Conservation (phyloP, 2,113 vertebrate species). For the Phalacrocorax brasilianus region DNA sequence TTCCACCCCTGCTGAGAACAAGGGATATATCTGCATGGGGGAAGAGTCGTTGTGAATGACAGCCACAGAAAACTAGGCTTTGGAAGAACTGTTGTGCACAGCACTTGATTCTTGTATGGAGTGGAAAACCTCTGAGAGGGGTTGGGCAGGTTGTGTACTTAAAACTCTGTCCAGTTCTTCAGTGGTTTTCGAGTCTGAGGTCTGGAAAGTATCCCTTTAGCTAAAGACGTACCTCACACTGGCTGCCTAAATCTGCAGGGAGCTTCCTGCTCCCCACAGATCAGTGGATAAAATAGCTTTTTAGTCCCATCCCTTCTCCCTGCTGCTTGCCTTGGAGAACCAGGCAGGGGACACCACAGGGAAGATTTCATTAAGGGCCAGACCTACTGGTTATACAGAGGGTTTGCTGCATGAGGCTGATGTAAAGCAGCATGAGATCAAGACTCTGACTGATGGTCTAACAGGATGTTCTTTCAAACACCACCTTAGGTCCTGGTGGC, state of each 20-base stretch:
- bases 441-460: not conserved
- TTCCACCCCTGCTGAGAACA: not conserved
- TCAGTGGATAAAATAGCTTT: not conserved
- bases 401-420: not conserved
- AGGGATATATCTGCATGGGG: not conserved
- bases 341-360: not conserved
- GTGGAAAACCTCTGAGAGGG: not conserved
- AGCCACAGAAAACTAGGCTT: not conserved
- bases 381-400: not conserved
- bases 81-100: not conserved
- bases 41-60: not conserved
- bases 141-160: not conserved
- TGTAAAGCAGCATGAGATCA: not conserved
- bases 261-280: not conserved
- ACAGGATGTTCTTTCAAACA: not conserved
- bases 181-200: not conserved
- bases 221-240: not conserved
- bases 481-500: constrained; percentile 85
- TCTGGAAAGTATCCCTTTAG: not conserved
- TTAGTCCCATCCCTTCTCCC: not conserved
- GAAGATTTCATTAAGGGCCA: not conserved
- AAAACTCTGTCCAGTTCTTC: not conserved
- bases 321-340: not conserved
- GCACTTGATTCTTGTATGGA: not conserved
- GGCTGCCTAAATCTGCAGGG: not conserved